Evolutionary conservation across 2,888 invertebrate genomes (phyloP).

Genomic region (Chamaedrilus cognettii): DNA sequence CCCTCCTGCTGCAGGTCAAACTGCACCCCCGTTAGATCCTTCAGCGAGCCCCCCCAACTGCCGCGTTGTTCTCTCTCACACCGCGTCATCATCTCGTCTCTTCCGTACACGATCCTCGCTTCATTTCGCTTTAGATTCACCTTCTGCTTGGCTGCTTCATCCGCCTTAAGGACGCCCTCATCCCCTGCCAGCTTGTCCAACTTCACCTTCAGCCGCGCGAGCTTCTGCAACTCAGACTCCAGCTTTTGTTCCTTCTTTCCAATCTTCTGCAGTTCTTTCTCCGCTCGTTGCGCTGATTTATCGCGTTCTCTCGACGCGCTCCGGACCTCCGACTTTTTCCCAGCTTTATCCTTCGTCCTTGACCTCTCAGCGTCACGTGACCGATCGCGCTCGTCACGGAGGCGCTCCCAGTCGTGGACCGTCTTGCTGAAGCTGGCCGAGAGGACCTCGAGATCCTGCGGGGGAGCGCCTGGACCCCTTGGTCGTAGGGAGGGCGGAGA

Average conservation of each 20-base stretch:
- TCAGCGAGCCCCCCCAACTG: no score
- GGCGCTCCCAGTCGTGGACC: constrained; percentile 78
- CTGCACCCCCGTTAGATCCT: no score
- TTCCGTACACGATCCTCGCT: not conserved
- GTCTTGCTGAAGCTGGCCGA: constrained; percentile 83
- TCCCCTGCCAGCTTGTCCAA: constrained; percentile 6
- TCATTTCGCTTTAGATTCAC: not conserved
- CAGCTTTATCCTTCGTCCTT: not conserved
- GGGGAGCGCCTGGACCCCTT: no score
- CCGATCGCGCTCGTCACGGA: constrained; percentile 44
- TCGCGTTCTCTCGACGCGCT: constrained; percentile 29
- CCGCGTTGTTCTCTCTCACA: no score
- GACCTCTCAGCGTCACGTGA: constrained; percentile 17
- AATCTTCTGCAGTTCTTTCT: constrained; percentile 31
- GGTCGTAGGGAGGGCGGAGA: no score
- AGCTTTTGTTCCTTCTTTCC: constrained; percentile 59
- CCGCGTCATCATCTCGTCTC: not conserved
- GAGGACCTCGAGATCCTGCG: constrained; percentile 51
- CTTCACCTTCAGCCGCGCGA: constrained; percentile 64
- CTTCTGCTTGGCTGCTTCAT: not conserved
- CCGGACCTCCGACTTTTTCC: not conserved
- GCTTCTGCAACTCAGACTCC: constrained; percentile 67
- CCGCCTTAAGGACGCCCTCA: not conserved
- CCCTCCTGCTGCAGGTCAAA: no score
- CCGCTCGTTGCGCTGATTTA: constrained; percentile 24